These are phyloP conservation scores for Vireo altiloquus DNA, from an alignment of 2,113 vertebrate genomes.

Conservation along the genomic window DNA sequence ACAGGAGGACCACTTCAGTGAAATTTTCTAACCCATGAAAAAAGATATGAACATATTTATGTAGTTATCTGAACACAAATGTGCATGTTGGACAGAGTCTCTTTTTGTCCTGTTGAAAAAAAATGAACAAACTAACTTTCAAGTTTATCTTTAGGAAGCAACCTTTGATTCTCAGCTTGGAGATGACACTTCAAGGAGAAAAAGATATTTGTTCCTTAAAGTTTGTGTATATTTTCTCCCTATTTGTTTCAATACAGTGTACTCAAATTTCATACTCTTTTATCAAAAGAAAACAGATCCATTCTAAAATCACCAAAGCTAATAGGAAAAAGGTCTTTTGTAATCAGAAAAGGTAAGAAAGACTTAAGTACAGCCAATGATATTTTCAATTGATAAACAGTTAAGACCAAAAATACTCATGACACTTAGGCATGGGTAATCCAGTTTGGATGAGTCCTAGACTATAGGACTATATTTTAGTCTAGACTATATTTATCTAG, in stretches of 20 bases:
- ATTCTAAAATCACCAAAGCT: not conserved
- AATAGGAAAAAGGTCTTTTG: not conserved
- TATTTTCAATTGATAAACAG: not conserved
- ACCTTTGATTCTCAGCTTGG: not conserved
- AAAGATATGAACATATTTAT: not conserved
- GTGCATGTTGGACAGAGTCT: not conserved
- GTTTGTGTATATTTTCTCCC: not conserved
- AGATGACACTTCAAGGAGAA: not conserved
- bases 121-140: not conserved
- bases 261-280: not conserved
- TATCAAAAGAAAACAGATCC: not conserved
- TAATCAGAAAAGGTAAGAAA: not conserved
- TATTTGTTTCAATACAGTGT: not conserved
- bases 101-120: not conserved
- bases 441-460: too few species aligned
- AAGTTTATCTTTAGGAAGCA: not conserved
- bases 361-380: not conserved
- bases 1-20: not conserved
- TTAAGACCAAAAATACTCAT: not conserved
- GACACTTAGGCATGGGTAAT: not conserved
- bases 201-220: not conserved
- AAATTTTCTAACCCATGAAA: not conserved
- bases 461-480: not conserved
- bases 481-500: not conserved
- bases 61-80: not conserved